Percentiles rank a stretch among this genome's conserved stretches.
Conservation (phyloP, 1,140 invertebrate genomes). For the Drosophila punjabiensis region DNA sequence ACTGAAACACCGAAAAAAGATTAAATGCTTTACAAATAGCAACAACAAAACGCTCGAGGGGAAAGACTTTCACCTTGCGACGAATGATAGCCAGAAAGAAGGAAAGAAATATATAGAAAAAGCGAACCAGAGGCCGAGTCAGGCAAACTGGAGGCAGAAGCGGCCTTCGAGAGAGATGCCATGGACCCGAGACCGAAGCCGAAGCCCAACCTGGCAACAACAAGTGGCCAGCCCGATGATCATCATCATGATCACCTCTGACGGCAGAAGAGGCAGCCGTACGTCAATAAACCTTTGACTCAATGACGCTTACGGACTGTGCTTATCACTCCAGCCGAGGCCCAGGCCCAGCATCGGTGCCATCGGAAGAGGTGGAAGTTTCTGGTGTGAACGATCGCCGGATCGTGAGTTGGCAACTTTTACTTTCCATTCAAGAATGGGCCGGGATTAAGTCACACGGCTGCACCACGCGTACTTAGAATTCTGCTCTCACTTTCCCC, state of each 20-base stretch:
- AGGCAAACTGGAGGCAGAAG: slow-evolving; percentile 46
- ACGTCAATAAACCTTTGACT: slow-evolving; percentile 81
- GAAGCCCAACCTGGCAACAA: slow-evolving; percentile 64
- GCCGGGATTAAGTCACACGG: slow-evolving; percentile 68
- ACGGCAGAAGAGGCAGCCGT: slow-evolving; percentile 44
- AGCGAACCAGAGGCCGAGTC: slow-evolving; percentile 15
- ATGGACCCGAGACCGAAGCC: slow-evolving; percentile 61
- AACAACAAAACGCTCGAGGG: slow-evolving; percentile 75
- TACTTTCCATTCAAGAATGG: slow-evolving; percentile 78
- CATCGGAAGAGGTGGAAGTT: slow-evolving; percentile 13
- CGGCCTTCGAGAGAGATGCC: slow-evolving; percentile 73
- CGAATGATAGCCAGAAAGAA: slow-evolving; percentile 58
- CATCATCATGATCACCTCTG: slow-evolving; percentile 34
- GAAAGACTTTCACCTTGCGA: slow-evolving; percentile 83
- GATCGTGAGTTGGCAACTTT: slow-evolving; percentile 66
- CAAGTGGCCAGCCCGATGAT: slow-evolving; percentile 59
- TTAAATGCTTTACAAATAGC: slow-evolving; percentile 79
- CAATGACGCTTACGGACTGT: slow-evolving; percentile 59
- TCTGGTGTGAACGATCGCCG: slow-evolving; percentile 45
- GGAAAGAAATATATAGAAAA: slow-evolving; percentile 43
- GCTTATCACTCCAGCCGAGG: slow-evolving; percentile 60
- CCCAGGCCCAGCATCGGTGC: slow-evolving; percentile 10
- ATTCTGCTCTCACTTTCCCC: slow-evolving; percentile 69
- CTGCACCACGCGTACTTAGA: slow-evolving; percentile 42
- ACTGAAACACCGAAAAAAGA: slow-evolving; percentile 69